Base-by-base conservation (phyloP, 2,888 invertebrate species). In the Callinectes sapidus region DNA sequence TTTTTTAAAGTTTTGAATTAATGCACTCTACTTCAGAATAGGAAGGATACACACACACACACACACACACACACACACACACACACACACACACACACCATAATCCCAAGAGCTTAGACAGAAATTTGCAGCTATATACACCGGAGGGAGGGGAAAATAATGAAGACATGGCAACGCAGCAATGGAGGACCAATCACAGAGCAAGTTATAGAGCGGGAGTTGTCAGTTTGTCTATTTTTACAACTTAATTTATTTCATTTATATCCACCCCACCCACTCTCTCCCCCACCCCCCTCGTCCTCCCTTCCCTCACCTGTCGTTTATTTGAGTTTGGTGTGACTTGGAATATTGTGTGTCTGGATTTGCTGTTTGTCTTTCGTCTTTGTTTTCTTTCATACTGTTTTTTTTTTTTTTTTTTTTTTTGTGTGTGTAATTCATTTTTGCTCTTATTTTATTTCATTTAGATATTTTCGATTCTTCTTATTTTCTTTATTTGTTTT, bases 21-120 rank as follows among this genome's bases (percentile, higher is more conserved):
- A 28, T 16, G 16, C 10, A 18, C 18, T 61, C 16, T 18, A 61
- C 18, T 61, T 2, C 61, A 6, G 5, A 16, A 10, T 10, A 16
- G 35, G 32, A 81, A 5, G 35, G 32, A 81, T 16, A 81, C 32
- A 81, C 32, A 77, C 32, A 77, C 32, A 32, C 32, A 77, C 87
- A 87, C 87, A 87, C 87, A 48, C 48, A 87, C 87, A 87, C 87
- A 87, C 87, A 87, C 87, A 87, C 54, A 87, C 54, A 54, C 87
- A 87, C 81, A 81, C 81, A 81, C 81, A 81, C 81, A 81, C 81
- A 81, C 35, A 81, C 16, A 81, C 81, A 35, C 32, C 81, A 10
- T 35, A 16, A 81, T 81, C 81, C 77, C 81, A 14, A 32, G 35
- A 81, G 28, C 81, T 42, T 28, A 54, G 18, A 23, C 16, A 28